phyloP scores from a whole-genome alignment of 2,797 vertebrate genomes.

The Anabacerthia variegaticeps region DNA sequence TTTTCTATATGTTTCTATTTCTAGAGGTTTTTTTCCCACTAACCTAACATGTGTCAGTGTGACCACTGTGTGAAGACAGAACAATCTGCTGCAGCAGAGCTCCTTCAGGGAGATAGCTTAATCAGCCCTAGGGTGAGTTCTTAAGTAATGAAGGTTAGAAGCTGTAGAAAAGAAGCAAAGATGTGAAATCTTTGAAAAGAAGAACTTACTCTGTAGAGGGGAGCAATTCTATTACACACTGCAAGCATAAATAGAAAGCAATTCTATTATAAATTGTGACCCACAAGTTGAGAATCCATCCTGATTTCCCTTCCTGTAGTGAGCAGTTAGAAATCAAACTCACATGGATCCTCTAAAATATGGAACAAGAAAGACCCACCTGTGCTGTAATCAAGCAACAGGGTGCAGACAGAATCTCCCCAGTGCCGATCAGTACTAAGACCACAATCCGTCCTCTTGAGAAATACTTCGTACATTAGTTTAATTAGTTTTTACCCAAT shows the following conservation, averaged over 20 bases:
- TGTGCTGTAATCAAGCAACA: background rate
- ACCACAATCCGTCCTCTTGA: background rate
- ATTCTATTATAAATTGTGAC: background rate
- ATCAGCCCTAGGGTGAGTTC: background rate
- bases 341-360: background rate
- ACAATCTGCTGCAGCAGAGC: background rate
- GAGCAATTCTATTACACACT: background rate
- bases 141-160: conserved; percentile 13
- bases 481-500: background rate
- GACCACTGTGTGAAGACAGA: background rate
- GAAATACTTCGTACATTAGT: background rate
- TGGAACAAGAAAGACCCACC: accelerated
- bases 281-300: background rate
- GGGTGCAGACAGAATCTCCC: background rate
- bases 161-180: background rate
- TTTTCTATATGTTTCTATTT: background rate
- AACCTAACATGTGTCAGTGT: background rate
- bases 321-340: background rate
- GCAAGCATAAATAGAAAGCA: background rate
- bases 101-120: background rate
- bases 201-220: background rate
- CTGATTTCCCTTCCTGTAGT: background rate
- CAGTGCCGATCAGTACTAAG: background rate
- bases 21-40: background rate
- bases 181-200: background rate